phyloP scores from a whole-genome alignment of 2,797 vertebrate species.

The Syngnathus acus region DNA sequence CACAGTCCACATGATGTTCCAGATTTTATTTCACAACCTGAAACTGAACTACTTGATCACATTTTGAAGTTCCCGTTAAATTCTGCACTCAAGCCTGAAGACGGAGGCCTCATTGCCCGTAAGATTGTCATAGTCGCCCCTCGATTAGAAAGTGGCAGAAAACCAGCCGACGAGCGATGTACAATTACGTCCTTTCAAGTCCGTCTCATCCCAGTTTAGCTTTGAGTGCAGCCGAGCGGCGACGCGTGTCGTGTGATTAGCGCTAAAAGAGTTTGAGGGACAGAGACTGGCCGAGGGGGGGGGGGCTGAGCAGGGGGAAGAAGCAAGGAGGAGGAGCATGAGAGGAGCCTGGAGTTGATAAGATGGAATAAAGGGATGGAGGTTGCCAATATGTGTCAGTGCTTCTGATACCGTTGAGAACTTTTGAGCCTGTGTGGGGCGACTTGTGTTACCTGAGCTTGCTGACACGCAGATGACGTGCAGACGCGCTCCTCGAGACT shows the following conservation, averaged over 20 bases:
- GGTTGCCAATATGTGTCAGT: neutral
- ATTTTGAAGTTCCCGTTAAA: neutral
- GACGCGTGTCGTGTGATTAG: conserved; percentile 44
- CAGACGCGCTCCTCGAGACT: neutral
- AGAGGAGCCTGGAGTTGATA: conserved; percentile 6
- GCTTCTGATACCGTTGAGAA: neutral
- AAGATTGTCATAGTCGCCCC: conserved; percentile 4
- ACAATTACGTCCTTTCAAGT: conserved; percentile 40
- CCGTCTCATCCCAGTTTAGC: conserved; percentile 2
- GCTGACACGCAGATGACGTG: neutral
- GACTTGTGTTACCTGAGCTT: neutral
- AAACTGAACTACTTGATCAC: neutral
- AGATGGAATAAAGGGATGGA: neutral
- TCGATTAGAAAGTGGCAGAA: conserved; percentile 38
- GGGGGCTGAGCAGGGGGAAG: neutral
- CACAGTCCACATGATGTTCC: neutral
- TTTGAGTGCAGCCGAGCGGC: conserved; percentile 27
- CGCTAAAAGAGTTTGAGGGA: conserved; percentile 45
- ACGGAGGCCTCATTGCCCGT: conserved; percentile 20
- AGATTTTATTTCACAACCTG: neutral
- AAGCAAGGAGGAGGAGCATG: conserved; percentile 13
- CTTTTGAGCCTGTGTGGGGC: neutral
- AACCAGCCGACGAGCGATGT: conserved; percentile 16
- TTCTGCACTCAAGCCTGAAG: conserved; percentile 6
- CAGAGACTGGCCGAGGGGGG: conserved; percentile 39